Evolutionary conservation across 2,797 vertebrate genomes (phyloP).

Genomic region (Pangasius larnaudii): DNA sequence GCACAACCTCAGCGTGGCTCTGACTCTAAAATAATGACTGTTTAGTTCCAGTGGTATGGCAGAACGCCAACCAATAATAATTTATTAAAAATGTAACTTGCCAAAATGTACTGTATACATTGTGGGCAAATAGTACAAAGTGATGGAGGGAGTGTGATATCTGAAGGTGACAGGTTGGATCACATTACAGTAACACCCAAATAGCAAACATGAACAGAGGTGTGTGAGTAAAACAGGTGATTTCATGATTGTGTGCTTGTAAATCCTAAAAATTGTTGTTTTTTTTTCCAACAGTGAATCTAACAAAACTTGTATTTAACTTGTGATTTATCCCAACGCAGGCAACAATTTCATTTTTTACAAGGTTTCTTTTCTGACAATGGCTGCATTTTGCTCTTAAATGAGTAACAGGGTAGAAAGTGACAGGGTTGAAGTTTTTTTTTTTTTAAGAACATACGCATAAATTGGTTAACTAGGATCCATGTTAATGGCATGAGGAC

Average conservation of each 20-base stretch:
- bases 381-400: too few relatives aligned
- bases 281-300: not conserved
- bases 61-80: not conserved
- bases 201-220: not conserved
- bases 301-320: not conserved
- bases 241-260: not conserved
- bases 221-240: constrained; percentile 3
- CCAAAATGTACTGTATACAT: not conserved
- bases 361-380: not conserved
- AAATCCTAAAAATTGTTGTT: not conserved
- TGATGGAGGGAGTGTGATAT: constrained; percentile 26
- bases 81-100: constrained; percentile 3
- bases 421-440: not conserved
- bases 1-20: constrained; percentile 1
- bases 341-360: not conserved
- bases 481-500: not conserved
- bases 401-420: not conserved
- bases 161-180: constrained; percentile 41
- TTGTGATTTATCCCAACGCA: not conserved
- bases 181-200: constrained; percentile 8
- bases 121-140: not conserved
- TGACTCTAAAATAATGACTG: constrained; percentile 9
- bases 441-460: not conserved
- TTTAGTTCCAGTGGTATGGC: constrained; percentile 21
- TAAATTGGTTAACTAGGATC: not conserved